Evolutionary conservation across 2,113 vertebrate species (phyloP), one percentile per base, ranked within the genome.

Genomic region (Prochilodus magdalenae): DNA sequence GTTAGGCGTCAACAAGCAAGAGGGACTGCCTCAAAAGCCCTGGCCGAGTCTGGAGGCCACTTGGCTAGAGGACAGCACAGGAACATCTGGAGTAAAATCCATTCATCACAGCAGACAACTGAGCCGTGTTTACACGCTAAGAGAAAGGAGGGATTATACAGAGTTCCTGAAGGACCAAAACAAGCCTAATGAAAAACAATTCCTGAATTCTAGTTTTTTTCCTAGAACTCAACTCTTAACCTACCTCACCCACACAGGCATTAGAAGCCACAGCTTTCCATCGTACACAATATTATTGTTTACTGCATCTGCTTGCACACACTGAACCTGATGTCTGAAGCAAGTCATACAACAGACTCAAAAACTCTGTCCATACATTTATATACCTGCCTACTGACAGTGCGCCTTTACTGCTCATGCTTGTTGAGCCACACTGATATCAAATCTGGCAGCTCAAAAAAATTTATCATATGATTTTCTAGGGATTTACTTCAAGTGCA

Each of bases 21-120:
- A 65, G 30, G 73, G 74, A 47, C 78, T 80, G 78, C 30, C 77
- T 44, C 33, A 60, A 75, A 69, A 57, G 62, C 22, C 0, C 62
- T 59, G 66, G 53, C 65, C 40, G 53, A 1, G 73, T 83, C 67
- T 75, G 49, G 71, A 74, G 75, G 20, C 53, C 11, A 62, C 71
- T 83, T 76, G 73, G 81, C 36, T 22, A 15, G 22, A 20, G 27
- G 59, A 15, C 27, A 55, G 26, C n/a, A 33, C 6, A 49, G 51
- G 49, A 83, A 83, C 73, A 80, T 83, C 81, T 83, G 81, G 78
- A 81, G 47, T 73, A 26, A 60, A 75, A 80, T 36, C 24, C 26
- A 72, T 66, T 76, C 69, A 71, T 18, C 27, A 49, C 49, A 82
- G 75, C 63, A 75, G 44, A 83, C 22, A 44, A 51, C 47, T n/a